Evolutionary conservation across 2,888 invertebrate genomes (phyloP).

Genomic region (Mamestra brassicae): DNA sequence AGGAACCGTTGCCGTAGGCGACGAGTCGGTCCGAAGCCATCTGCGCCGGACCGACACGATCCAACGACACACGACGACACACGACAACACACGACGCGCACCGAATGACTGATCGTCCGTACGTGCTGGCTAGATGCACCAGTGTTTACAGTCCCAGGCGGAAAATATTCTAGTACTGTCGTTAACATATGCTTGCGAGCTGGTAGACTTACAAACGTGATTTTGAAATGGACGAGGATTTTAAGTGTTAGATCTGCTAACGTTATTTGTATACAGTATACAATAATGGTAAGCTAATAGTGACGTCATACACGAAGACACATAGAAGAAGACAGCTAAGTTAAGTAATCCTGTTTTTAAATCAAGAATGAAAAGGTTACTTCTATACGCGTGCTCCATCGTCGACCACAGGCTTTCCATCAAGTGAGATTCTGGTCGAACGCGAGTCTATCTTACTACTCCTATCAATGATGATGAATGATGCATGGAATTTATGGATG

Average conservation of each 20-base stretch:
- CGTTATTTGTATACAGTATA: too few species aligned
- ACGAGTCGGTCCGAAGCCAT: slow-evolving; percentile 24
- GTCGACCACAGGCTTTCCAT: too few species aligned
- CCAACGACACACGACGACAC: slow-evolving; percentile 63
- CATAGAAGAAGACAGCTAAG: too few species aligned
- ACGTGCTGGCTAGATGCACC: slow-evolving; percentile 71
- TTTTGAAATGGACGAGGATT: slow-evolving; percentile 11
- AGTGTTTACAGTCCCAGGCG: slow-evolving; percentile 46
- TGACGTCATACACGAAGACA: too few species aligned
- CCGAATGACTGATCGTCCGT: slow-evolving; percentile 76
- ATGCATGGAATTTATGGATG: too few species aligned
- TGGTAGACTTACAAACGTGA: slow-evolving; percentile 40
- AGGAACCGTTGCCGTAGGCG: slow-evolving; percentile 46
- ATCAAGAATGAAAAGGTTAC: too few species aligned
- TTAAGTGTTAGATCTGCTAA: slow-evolving; percentile 8
- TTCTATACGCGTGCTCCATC: too few species aligned
- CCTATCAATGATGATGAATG: too few species aligned
- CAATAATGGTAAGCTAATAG: too few species aligned
- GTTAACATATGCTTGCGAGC: slow-evolving; percentile 45
- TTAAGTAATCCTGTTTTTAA: too few species aligned
- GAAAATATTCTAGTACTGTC: slow-evolving; percentile 52
- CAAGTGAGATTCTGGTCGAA: too few species aligned
- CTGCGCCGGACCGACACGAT: slow-evolving; percentile 41
- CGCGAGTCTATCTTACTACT: too few species aligned
- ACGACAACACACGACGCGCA: slow-evolving; percentile 59